phyloP scores from a whole-genome alignment of 2,113 vertebrate species.

The Coracopsis vasa region DNA sequence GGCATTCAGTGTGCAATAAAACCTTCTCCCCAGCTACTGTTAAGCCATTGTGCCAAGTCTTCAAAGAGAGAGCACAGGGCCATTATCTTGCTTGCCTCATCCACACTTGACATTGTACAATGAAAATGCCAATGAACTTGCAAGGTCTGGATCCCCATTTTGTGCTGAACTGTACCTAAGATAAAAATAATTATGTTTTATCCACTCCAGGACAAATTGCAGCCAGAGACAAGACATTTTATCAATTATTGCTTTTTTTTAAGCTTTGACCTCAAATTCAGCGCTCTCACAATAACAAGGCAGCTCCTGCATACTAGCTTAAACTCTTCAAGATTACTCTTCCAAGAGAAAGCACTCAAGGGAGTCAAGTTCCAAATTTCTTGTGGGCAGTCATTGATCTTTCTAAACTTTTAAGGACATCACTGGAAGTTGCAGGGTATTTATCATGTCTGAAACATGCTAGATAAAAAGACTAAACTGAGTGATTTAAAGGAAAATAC shows the following conservation, averaged over 20 bases:
- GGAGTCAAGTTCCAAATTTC: neutral
- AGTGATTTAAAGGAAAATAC: neutral
- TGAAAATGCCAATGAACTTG: neutral
- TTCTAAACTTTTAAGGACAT: neutral
- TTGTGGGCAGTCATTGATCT: neutral
- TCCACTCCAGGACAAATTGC: neutral
- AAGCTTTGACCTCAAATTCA: neutral
- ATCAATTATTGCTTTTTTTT: neutral
- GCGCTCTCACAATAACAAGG: neutral
- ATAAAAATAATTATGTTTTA: neutral
- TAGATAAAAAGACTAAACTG: neutral
- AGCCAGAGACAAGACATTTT: neutral
- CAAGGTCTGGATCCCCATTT: neutral
- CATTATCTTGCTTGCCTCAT: neutral
- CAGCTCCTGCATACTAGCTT: neutral
- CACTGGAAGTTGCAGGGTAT: neutral
- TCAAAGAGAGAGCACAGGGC: neutral
- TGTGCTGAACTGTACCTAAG: neutral
- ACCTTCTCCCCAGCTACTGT: neutral
- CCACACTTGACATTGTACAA: accelerated
- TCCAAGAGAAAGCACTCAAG: neutral
- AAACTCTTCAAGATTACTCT: neutral
- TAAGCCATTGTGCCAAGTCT: neutral
- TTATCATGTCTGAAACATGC: neutral
- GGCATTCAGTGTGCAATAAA: neutral